A percentile compares a stretch with the other conserved stretches of the same genome.
Conservation (phyloP, 2,797 vertebrate genomes). For the Xenopus petersii region DNA sequence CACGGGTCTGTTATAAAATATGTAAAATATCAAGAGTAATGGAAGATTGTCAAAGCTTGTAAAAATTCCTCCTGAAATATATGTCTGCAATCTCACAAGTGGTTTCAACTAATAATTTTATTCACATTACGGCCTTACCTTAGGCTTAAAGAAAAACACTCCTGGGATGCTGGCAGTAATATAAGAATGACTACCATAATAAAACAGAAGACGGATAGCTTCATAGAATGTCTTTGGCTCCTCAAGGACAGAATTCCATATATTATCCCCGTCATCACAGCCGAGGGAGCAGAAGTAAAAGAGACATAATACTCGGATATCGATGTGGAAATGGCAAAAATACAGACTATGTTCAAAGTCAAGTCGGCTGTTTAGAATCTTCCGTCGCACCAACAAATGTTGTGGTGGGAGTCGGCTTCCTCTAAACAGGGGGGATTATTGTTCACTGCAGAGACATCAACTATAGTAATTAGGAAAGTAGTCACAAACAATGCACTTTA, state of each 20-base stretch:
- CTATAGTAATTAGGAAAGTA: no score
- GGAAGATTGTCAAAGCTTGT: conserved; percentile 2
- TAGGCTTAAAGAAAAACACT: conserved; percentile 2
- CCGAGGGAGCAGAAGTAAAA: background rate
- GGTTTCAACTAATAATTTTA: background rate
- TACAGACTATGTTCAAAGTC: background rate
- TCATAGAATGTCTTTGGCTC: background rate
- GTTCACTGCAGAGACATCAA: no score
- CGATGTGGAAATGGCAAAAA: background rate
- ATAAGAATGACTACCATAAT: background rate
- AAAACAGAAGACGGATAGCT: conserved; percentile 6
- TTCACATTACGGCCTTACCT: conserved; percentile 7
- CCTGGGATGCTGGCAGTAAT: background rate
- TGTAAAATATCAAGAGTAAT: conserved; percentile 12
- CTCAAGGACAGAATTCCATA: background rate
- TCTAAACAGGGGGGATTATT: background rate
- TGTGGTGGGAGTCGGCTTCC: background rate
- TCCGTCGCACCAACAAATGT: background rate
- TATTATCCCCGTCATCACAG: background rate
- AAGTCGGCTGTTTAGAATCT: background rate
- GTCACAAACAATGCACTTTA: no score
- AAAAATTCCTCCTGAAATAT: conserved; percentile 1
- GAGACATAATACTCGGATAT: background rate
- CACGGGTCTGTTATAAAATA: background rate
- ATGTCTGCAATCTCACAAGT: conserved; percentile 11